Percentiles rank a stretch among this genome's conserved stretches.
phyloP scores from a whole-genome alignment of 2,797 vertebrate species.

The Notolabrus celidotus region DNA sequence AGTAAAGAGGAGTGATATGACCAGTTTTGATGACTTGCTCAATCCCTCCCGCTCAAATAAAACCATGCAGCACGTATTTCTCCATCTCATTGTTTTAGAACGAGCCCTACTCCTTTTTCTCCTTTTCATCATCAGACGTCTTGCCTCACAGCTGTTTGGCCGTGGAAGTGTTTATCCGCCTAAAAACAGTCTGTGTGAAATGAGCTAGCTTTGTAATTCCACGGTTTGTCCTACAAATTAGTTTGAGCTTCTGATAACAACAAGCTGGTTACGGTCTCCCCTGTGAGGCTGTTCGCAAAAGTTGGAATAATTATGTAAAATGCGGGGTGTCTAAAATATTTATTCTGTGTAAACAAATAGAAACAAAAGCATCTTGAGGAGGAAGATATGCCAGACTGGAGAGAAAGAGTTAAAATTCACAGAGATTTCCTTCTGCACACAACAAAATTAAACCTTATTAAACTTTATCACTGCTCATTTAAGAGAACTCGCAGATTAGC shows the following conservation, averaged over 20 bases:
- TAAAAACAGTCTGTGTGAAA: constrained; percentile 57
- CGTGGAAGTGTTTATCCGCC: constrained; percentile 55
- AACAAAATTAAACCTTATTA: constrained; percentile 11
- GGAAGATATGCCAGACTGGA: constrained; percentile 13
- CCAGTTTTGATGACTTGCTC: constrained; percentile 9
- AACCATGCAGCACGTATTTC: constrained; percentile 6
- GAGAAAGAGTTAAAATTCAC: too few relatives aligned
- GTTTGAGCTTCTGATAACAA: constrained; percentile 62
- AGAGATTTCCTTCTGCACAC: constrained; percentile 7
- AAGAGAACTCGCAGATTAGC: not conserved
- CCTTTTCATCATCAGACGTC: constrained; percentile 30
- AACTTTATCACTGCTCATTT: not conserved
- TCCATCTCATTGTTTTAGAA: constrained; percentile 28
- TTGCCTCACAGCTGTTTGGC: constrained; percentile 52
- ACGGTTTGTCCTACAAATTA: constrained; percentile 71
- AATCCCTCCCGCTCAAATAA: constrained; percentile 27
- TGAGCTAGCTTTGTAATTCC: constrained; percentile 61
- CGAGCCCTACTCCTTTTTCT: constrained; percentile 18
- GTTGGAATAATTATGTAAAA: constrained; percentile 69
- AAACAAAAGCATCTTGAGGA: constrained; percentile 39
- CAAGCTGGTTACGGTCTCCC: constrained; percentile 52
- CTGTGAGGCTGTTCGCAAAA: constrained; percentile 54
- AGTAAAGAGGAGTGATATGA: not conserved
- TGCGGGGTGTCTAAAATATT: constrained; percentile 63
- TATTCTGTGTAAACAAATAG: constrained; percentile 56